Conservation (phyloP, 92 coral and sea anemone genomes). For the Phenganax stokvisi region DNA sequence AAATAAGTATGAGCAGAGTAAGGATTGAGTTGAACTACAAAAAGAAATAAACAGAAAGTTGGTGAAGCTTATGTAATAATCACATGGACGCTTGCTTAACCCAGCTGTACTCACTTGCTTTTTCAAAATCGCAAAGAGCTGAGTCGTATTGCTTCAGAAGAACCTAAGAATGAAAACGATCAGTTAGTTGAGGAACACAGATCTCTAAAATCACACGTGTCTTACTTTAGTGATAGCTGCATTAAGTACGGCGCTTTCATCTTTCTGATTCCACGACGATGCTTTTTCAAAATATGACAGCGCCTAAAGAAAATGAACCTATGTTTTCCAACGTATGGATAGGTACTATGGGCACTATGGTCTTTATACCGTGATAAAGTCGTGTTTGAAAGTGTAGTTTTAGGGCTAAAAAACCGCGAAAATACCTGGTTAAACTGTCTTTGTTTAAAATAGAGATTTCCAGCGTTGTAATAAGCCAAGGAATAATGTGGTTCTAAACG, state of each 20-base stretch:
- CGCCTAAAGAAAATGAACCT: slow-evolving; percentile 50
- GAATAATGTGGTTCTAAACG: slow-evolving; percentile 78
- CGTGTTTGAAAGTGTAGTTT: background rate
- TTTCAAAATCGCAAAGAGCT: slow-evolving; percentile 85
- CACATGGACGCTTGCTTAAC: too few relatives aligned
- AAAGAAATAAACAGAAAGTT: background rate
- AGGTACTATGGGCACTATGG: background rate
- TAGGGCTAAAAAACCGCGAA: too few relatives aligned
- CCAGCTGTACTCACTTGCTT: slow-evolving; percentile 63
- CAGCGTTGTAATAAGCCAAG: slow-evolving; percentile 92
- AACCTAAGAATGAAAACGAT: slow-evolving; percentile 47
- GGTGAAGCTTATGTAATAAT: too few relatives aligned
- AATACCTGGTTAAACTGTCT: slow-evolving; percentile 89
- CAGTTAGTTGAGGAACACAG: background rate
- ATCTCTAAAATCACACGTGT: background rate
- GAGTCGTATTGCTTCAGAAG: slow-evolving; percentile 73
- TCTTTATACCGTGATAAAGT: too few relatives aligned
- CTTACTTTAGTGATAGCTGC: slow-evolving; percentile 89
- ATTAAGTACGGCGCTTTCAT: slow-evolving; percentile 87
- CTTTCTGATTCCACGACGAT: slow-evolving; percentile 84
- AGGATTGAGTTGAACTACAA: slow-evolving; percentile 72
- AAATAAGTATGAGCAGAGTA: slow-evolving; percentile 94
- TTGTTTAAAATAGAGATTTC: slow-evolving; percentile 90
- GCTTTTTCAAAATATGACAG: slow-evolving; percentile 69
- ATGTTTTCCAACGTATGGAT: background rate